Base-by-base conservation (phyloP, 2,888 invertebrate species). In the Danaus chrysippus region DNA sequence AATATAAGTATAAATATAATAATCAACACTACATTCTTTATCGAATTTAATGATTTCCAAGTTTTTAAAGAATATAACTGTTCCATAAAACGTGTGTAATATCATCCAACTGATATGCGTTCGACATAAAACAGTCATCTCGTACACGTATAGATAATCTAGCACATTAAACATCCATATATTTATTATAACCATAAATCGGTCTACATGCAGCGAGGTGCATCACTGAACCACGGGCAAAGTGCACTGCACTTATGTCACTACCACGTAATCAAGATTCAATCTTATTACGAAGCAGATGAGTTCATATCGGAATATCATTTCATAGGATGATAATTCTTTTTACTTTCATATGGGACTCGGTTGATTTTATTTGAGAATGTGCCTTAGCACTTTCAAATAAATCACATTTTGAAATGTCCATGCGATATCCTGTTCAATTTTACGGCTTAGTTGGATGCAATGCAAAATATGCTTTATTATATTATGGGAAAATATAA, bases 151-250 rank as follows among this genome's bases (percentile, higher is more conserved):
- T 79, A 84, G 82, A 86, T 88, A 86, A 88, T 87, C 84, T 85
- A 73, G 76, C 79, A 85, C 84, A 85, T 90, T 86, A 88, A 87
- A 85, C 85, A 84, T 75, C 83, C 84, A 86, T 88, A 86, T 85
- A 88, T 88, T 88, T 89, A 90, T 87, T 86, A 86, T 84, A 84
- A 78, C 80, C 80, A 87, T 90, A 90, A 89, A 90, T 90, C 87
- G 87, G 83, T 83, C 87, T 85, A 72, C 74, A 71, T 74, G 81
- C 78, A 81, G 80, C 71, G 81, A 84, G 87, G 86, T 83, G 86
- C 88, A 88, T 86, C 87, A 81, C 79, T 79, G 78, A 74, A 75
- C 73, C 72, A 68, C 76, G 73, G 71, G 77, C 81, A 83, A 82
- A 87, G 87, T 88, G 86, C 88, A 87, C 76, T 87, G 87, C 84